A percentile compares a stretch with the other conserved stretches of the same genome.
Evolutionary conservation across 2,797 vertebrate genomes (phyloP).

Genomic region (Gymnopithys bicolor): DNA sequence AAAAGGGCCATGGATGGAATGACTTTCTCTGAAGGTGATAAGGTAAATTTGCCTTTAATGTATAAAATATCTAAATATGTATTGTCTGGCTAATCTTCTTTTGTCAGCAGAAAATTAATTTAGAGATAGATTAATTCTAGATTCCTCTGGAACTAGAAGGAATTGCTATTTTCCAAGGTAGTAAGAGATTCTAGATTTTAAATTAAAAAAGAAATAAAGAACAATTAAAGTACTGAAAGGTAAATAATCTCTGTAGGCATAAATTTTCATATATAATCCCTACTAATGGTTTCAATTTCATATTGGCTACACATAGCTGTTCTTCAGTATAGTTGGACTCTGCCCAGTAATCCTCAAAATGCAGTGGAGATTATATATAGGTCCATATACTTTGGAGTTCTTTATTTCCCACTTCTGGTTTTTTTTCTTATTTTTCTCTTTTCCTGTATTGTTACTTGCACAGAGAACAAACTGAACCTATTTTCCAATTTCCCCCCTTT

Average conservation of each 20-base stretch:
- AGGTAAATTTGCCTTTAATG: constrained; percentile 80
- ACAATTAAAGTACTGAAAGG: not conserved
- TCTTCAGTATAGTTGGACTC: not conserved
- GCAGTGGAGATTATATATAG: not conserved
- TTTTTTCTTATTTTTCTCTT: not conserved
- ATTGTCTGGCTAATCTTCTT: not conserved
- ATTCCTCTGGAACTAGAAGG: not conserved
- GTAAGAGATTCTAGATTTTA: not conserved
- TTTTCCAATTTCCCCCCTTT: not conserved
- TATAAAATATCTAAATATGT: not conserved
- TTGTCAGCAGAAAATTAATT: not conserved
- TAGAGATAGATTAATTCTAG: not conserved
- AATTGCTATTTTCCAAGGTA: not conserved
- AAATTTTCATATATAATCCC: not conserved
- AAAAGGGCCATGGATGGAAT: constrained; percentile 89
- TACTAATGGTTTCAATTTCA: not conserved
- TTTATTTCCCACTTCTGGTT: not conserved
- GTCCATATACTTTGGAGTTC: not conserved
- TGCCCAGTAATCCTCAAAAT: not conserved
- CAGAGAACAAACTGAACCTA: not conserved
- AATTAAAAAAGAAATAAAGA: not conserved
- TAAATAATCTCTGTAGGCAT: not conserved
- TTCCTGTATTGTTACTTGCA: not conserved
- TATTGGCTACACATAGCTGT: not conserved
- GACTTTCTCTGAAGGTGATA: constrained; percentile 90